Conservation (phyloP, 2,113 vertebrate genomes). For the Emydura subglobosa region DNA sequence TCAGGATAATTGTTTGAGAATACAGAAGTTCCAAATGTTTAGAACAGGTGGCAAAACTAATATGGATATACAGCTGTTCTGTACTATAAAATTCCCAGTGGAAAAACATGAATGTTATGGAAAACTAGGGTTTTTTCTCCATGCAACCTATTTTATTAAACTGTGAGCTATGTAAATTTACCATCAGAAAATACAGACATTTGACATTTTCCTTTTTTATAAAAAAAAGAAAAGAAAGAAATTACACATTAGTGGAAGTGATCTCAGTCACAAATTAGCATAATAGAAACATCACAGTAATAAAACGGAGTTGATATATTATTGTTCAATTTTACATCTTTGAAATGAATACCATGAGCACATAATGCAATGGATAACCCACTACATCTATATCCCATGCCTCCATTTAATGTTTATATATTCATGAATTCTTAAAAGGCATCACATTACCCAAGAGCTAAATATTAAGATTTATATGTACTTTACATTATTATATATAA, state of each 20-base stretch:
- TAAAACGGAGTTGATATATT: constrained; percentile 69
- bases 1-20: neutral
- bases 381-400: neutral
- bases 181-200: constrained; percentile 22
- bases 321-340: constrained; percentile 64
- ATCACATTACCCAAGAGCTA: neutral
- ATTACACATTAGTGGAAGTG: constrained; percentile 69
- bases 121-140: constrained; percentile 48
- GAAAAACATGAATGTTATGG: constrained; percentile 53
- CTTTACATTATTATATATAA: neutral
- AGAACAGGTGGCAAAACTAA: constrained; percentile 67
- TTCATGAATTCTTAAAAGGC: neutral
- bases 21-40: constrained; percentile 11
- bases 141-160: constrained; percentile 64
- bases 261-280: constrained; percentile 67
- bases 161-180: constrained; percentile 40
- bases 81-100: constrained; percentile 42
- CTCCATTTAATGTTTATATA: neutral
- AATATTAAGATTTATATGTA: neutral
- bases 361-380: constrained; percentile 54
- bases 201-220: constrained; percentile 16
- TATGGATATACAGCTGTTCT: constrained; percentile 55
- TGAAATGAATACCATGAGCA: constrained; percentile 71
- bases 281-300: constrained; percentile 64
- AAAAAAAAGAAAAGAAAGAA: constrained; percentile 48